Conservation (phyloP, 1,140 invertebrate genomes). For the Drosophila nebulosa region DNA sequence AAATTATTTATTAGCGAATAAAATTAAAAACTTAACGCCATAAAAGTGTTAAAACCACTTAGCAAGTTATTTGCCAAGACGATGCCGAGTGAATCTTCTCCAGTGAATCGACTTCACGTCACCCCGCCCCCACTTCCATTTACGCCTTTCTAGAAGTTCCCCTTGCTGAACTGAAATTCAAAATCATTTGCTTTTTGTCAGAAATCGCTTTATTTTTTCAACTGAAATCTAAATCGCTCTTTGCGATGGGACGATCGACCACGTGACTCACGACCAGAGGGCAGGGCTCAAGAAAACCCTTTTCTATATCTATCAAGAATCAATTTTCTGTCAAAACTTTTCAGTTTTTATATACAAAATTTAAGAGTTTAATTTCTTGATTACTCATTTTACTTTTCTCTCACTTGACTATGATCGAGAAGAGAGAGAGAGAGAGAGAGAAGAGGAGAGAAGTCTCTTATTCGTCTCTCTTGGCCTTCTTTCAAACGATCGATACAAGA, state of each 20-base stretch:
- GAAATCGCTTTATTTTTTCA: constrained; percentile 50
- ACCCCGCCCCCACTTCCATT: neutral
- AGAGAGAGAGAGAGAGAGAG: no score
- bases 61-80: constrained; percentile 77
- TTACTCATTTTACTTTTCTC: no score
- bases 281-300: no score
- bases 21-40: constrained; percentile 80
- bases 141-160: constrained; percentile 10
- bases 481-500: constrained; percentile 6
- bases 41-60: constrained; percentile 80
- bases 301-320: no score
- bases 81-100: constrained; percentile 4
- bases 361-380: no score
- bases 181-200: constrained; percentile 46
- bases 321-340: no score
- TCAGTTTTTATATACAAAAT: no score
- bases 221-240: constrained; percentile 21
- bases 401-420: no score
- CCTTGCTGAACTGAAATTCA: constrained; percentile 3
- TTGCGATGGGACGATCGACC: neutral
- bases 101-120: no score
- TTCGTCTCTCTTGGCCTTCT: neutral
- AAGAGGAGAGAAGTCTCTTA: no score
- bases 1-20: constrained; percentile 80
- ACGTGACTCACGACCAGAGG: no score